Conservation (phyloP, 2,113 vertebrate species). For the Neopipo cinnamomea region DNA sequence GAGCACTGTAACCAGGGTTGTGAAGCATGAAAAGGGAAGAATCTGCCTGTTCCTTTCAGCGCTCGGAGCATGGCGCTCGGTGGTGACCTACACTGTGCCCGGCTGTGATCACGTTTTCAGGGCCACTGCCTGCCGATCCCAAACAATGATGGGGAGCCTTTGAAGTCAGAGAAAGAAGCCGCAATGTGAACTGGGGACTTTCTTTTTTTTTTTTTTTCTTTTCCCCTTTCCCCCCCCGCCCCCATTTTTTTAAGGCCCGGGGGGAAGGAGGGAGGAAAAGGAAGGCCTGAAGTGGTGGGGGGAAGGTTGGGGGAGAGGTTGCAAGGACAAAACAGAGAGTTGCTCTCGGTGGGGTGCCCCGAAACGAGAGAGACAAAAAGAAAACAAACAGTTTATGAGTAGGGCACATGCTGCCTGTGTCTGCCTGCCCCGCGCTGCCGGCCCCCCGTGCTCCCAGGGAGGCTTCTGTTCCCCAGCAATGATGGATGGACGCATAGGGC, state of each 20-base stretch:
- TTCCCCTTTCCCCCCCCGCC: background rate
- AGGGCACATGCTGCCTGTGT: constrained; percentile 88
- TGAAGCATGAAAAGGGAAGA: constrained; percentile 82
- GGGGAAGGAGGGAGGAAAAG: constrained; percentile 17
- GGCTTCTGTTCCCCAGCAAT: constrained; percentile 85
- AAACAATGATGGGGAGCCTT: constrained; percentile 93
- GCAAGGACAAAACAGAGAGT: constrained; percentile 81
- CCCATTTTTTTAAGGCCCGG: background rate
- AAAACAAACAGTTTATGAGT: constrained; percentile 95
- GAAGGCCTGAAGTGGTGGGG: constrained; percentile 43
- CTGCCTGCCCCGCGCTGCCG: constrained; percentile 81
- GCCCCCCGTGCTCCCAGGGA: constrained; percentile 73
- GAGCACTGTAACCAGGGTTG: constrained; percentile 83
- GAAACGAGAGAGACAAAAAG: constrained; percentile 83
- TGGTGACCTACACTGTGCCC: constrained; percentile 94
- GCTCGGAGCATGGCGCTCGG: constrained; percentile 81
- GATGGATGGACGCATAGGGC: constrained; percentile 93
- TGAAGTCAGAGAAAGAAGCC: constrained; percentile 92
- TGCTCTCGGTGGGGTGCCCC: constrained; percentile 80
- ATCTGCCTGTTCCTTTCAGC: constrained; percentile 80
- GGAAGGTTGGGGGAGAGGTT: constrained; percentile 49
- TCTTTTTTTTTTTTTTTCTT: background rate
- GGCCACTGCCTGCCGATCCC: constrained; percentile 87
- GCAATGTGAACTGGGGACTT: constrained; percentile 67
- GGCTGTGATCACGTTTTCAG: constrained; percentile 94